These are phyloP conservation scores for Psittacula echo DNA, from an alignment of 2,797 vertebrate species.

Conservation along the genomic window DNA sequence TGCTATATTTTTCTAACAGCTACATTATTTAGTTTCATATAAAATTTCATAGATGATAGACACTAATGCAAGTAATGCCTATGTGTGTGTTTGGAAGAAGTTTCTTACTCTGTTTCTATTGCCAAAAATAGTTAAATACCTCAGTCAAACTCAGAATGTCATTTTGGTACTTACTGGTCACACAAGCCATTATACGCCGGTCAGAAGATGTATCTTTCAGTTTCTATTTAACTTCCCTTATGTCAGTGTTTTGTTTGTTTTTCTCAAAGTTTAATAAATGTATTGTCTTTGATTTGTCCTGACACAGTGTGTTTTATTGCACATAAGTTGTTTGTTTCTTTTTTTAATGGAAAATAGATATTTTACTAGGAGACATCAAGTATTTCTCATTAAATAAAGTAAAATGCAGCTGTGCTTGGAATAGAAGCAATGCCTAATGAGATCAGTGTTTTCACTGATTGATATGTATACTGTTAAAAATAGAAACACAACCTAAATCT, in stretches of 20 bases:
- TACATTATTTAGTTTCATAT: slow-evolving; percentile 78
- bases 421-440: not conserved
- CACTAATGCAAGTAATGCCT: slow-evolving; percentile 77
- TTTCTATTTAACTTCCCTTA: slow-evolving; percentile 83
- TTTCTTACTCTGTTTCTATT: slow-evolving; percentile 77
- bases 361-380: not conserved
- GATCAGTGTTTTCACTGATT: not conserved
- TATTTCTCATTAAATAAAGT: not conserved
- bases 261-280: slow-evolving; percentile 85
- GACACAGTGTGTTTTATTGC: slow-evolving; percentile 25
- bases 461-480: not conserved
- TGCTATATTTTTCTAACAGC: slow-evolving; percentile 80
- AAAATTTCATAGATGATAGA: slow-evolving; percentile 73
- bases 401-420: not conserved
- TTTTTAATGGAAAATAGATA: not conserved
- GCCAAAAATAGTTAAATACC: slow-evolving; percentile 88
- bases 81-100: slow-evolving; percentile 74
- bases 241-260: slow-evolving; percentile 81
- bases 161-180: slow-evolving; percentile 85
- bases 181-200: slow-evolving; percentile 78
- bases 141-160: slow-evolving; percentile 85
- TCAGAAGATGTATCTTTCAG: slow-evolving; percentile 78
- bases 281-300: slow-evolving; percentile 80
- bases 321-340: not conserved
- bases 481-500: not conserved